Percentiles rank a stretch among this genome's conserved stretches.
phyloP scores from a whole-genome alignment of 37 sponge, comb jelly and placozoan genomes.

The Beroe forskalii region DNA sequence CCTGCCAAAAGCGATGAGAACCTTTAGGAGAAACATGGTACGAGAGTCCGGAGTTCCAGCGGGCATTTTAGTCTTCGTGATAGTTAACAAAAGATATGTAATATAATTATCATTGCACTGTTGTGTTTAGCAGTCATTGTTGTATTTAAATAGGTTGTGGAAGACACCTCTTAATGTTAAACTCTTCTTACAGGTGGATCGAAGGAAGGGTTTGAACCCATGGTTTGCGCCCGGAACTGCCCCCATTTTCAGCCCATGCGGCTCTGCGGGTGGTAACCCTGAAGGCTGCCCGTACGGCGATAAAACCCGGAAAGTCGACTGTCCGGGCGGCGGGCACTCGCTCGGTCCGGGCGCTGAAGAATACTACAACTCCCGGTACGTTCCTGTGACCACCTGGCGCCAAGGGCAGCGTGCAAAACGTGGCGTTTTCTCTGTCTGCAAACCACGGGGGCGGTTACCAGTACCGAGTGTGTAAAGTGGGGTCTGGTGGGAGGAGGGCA shows the following conservation, averaged over 20 bases:
- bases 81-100: too few relatives aligned
- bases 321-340: constrained; percentile 8
- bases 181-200: not conserved
- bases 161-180: too few relatives aligned
- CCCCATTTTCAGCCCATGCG: not conserved
- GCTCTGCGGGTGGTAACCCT: constrained; percentile 6
- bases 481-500: not conserved
- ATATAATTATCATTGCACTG: too few relatives aligned
- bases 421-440: constrained; percentile 8
- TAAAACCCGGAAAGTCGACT: not conserved
- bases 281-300: not conserved
- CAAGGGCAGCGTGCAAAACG: constrained; percentile 17
- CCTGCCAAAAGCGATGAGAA: not conserved
- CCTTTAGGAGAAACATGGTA: too few relatives aligned
- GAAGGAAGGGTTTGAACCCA: not conserved
- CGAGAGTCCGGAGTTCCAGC: too few relatives aligned
- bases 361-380: not conserved
- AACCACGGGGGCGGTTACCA: constrained; percentile 51
- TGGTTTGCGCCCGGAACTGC: constrained; percentile 32
- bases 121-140: too few relatives aligned
- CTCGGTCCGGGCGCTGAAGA: not conserved
- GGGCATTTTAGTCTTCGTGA: too few relatives aligned
- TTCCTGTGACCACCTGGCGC: constrained; percentile 12
- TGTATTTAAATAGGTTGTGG: too few relatives aligned
- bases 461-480: constrained; percentile 15